phyloP scores from a whole-genome alignment of 2,797 vertebrate genomes.

The Microcaecilia unicolor region DNA sequence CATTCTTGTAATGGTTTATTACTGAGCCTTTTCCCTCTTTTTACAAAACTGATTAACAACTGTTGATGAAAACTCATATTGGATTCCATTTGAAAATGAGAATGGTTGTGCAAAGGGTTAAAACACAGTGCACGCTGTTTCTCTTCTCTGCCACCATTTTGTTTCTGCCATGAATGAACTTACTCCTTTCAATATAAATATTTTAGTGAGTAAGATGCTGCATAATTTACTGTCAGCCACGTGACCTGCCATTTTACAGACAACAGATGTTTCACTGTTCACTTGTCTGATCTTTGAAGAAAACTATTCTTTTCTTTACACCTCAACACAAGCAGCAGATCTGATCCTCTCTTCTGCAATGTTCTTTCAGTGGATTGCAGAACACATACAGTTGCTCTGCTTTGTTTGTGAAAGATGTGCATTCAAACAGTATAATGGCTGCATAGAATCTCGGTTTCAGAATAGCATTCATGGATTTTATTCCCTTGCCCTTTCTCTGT shows the following conservation, averaged over 20 bases:
- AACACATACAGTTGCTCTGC: background rate
- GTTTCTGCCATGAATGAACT: background rate
- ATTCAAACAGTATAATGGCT: background rate
- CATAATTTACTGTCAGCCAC: background rate
- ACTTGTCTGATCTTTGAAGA: background rate
- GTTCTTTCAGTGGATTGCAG: background rate
- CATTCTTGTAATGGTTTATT: too few species aligned
- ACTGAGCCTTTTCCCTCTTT: background rate
- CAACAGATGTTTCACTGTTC: background rate
- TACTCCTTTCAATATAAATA: background rate
- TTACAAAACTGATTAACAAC: conserved; percentile 3
- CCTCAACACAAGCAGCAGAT: accelerated
- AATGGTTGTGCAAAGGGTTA: background rate
- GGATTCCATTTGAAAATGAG: background rate
- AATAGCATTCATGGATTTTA: too few species aligned
- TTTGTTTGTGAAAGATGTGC: background rate
- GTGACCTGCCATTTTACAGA: background rate
- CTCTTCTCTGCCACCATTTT: background rate
- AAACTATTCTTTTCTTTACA: background rate
- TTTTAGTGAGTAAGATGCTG: background rate
- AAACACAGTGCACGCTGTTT: background rate
- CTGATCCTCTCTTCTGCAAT: background rate
- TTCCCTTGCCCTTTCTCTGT: too few species aligned
- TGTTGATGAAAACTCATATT: conserved; percentile 4
- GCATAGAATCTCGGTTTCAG: background rate